Base-by-base conservation (phyloP, 2,888 invertebrate genomes). In the Synanthedon tipuliformis region DNA sequence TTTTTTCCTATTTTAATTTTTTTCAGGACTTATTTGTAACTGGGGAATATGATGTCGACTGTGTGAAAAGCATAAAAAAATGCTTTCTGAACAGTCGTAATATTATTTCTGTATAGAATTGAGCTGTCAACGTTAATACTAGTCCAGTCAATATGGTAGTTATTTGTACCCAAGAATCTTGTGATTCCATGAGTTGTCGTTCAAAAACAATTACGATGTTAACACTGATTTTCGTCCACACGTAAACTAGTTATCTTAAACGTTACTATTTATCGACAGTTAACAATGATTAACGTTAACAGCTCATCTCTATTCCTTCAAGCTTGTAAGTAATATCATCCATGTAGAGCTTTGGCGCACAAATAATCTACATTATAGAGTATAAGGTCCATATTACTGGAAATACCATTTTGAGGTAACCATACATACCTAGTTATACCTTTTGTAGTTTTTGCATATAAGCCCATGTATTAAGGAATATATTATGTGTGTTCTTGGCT, bases 371-470 rank as follows among this genome's bases (percentile, higher is more conserved):
- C 70, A 64, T 45, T 45, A 73, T 83, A 85, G 84, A 66, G 61
- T 66, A 18, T 84, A 85, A 82, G 82, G 73, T 63, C 66, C 78
- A 78, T 70, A 71, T 74, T 75, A 78, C 75, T 77, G 75, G 78
- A 77, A 77, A 74, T 78, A 81, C 76, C 65, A 73, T 82, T 80
- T 80, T 72, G 71, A 73, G 70, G 75, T 76, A 77, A 78, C 83
- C 84, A 82, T 82, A 82, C 78, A 82, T 82, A 82, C 78, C 80
- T 74, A 84, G 74, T 82, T 80, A 78, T 77, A 79, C 73, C 76
- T 81, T 82, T 81, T 73, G 86, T 86, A 86, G 86, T 72, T 79
- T 81, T 85, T 81, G 76, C 81, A 83, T 85, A 74, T 85, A 84
- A 78, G 76, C 75, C 78, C 78, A 81, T 83, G 83, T 86, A 86